Percentiles rank a stretch among this genome's conserved stretches.
These are phyloP conservation scores for Ranitomeya imitator DNA, from an alignment of 2,113 vertebrate genomes.

Conservation along the genomic window DNA sequence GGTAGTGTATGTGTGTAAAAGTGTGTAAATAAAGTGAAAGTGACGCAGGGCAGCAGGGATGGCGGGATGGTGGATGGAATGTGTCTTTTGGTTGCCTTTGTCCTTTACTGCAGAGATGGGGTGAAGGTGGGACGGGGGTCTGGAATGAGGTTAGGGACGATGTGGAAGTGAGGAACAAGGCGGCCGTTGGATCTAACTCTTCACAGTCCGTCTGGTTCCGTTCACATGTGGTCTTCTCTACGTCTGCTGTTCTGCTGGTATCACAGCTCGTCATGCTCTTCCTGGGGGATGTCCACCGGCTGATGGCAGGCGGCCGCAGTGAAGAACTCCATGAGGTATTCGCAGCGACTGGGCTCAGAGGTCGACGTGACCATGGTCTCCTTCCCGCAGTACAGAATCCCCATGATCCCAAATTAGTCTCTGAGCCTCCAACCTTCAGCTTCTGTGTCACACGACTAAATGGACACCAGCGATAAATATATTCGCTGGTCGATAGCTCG, in stretches of 20 bases:
- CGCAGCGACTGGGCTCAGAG: constrained; percentile 88
- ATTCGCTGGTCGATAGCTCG: constrained; percentile 84
- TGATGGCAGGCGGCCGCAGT: constrained; percentile 84
- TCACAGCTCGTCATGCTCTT: constrained; percentile 77
- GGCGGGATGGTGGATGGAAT: constrained; percentile 36
- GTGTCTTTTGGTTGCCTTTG: constrained; percentile 34
- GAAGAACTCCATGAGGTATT: constrained; percentile 90
- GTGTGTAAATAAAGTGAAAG: background rate
- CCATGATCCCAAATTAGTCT: constrained; percentile 89
- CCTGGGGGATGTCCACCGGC: constrained; percentile 48
- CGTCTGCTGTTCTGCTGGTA: background rate
- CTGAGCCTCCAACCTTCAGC: constrained; percentile 85
- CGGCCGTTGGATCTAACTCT: background rate
- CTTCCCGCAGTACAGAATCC: constrained; percentile 80
- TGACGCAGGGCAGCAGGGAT: background rate
- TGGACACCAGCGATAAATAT: constrained; percentile 86
- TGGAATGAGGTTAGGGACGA: constrained; percentile 8
- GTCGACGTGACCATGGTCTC: constrained; percentile 82
- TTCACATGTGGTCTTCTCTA: background rate
- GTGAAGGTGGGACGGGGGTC: background rate
- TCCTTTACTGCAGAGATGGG: constrained; percentile 9
- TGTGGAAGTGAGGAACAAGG: background rate
- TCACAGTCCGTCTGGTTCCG: constrained; percentile 13
- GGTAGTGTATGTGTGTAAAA: no score
- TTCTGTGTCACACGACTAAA: constrained; percentile 91